Conservation (phyloP, 2,888 invertebrate genomes). For the Meiosimyza platycephala region DNA sequence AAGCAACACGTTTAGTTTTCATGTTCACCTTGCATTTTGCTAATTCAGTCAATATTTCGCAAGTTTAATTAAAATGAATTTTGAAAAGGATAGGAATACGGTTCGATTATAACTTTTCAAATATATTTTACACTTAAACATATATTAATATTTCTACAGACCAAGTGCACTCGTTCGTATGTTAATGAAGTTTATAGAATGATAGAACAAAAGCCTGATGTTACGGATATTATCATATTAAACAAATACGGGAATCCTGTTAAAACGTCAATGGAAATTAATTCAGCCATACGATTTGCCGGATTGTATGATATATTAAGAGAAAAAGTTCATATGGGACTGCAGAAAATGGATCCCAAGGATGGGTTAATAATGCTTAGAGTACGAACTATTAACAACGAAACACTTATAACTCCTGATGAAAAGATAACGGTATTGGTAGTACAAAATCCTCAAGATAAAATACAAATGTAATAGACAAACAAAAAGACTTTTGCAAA, state of each 20-base stretch:
- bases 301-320: slow-evolving; percentile 60
- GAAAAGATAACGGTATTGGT: slow-evolving; percentile 62
- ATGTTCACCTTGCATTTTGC: no score
- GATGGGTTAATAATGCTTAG: slow-evolving; percentile 57
- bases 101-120: no score
- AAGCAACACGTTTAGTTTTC: no score
- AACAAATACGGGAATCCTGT: slow-evolving; percentile 62
- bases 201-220: slow-evolving; percentile 55
- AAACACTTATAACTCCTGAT: slow-evolving; percentile 62
- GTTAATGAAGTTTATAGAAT: slow-evolving; percentile 58
- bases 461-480: slow-evolving; percentile 30
- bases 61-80: no score
- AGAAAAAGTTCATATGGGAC: slow-evolving; percentile 57
- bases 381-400: slow-evolving; percentile 59
- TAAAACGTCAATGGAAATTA: slow-evolving; percentile 57
- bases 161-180: slow-evolving; percentile 59
- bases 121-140: no score
- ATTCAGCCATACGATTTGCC: slow-evolving; percentile 56
- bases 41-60: no score
- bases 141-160: slow-evolving; percentile 39
- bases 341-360: slow-evolving; percentile 55
- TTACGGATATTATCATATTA: slow-evolving; percentile 60
- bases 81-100: no score
- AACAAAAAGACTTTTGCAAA: not conserved
- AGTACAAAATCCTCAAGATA: slow-evolving; percentile 59